Percentiles rank a stretch among this genome's conserved stretches.
Conservation (phyloP, 2,888 invertebrate genomes). For the Macaria notata region DNA sequence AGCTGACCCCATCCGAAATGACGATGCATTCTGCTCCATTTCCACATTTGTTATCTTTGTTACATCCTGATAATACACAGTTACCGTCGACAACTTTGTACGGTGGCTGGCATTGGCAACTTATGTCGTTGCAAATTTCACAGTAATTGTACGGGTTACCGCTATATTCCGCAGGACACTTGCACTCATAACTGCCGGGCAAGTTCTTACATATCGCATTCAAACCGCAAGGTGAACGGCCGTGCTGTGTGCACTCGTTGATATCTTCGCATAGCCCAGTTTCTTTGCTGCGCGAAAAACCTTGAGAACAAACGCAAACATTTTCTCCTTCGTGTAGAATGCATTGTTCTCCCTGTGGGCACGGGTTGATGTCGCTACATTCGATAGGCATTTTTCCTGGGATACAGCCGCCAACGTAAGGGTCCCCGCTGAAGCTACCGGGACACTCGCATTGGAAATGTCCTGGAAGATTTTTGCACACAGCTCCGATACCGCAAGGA, state of each 20-base stretch:
- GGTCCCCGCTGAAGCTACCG: conserved; percentile 89
- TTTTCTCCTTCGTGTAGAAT: conserved; percentile 89
- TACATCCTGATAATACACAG: conserved; percentile 93
- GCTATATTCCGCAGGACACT: conserved; percentile 93
- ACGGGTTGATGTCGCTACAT: conserved; percentile 89
- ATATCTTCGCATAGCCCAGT: conserved; percentile 91
- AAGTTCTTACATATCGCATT: conserved; percentile 96
- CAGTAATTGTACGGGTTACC: conserved; percentile 95
- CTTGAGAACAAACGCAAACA: conserved; percentile 95
- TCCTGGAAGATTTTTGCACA: conserved; percentile 94
- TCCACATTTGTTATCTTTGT: conserved; percentile 90
- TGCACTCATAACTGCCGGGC: conserved; percentile 96
- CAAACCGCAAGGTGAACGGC: conserved; percentile 91
- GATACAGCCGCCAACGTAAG: conserved; percentile 89
- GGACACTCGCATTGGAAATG: conserved; percentile 94
- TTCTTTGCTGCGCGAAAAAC: conserved; percentile 89
- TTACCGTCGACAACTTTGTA: conserved; percentile 92
- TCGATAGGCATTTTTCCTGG: conserved; percentile 84
- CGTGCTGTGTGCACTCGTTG: conserved; percentile 91
- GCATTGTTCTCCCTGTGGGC: conserved; percentile 93
- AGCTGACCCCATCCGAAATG: conserved; percentile 94
- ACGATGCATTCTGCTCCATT: conserved; percentile 94
- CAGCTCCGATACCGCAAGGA: conserved; percentile 92
- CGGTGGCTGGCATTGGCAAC: conserved; percentile 93
- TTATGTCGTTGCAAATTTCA: conserved; percentile 91